Base-by-base conservation (phyloP, 2,888 invertebrate species). In the Cryptosula pallasiana region DNA sequence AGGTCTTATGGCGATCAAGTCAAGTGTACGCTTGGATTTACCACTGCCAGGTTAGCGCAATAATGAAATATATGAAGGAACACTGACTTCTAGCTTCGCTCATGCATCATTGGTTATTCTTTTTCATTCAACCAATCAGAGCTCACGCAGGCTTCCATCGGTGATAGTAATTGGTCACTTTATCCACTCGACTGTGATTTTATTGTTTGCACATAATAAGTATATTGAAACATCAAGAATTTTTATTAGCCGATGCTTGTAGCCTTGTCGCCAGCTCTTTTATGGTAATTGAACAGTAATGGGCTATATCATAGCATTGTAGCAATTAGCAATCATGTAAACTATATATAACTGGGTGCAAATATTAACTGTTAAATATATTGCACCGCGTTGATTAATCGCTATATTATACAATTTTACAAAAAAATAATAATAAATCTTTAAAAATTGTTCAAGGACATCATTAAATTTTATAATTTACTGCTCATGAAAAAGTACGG, bases 41-140 rank as follows among this genome's bases (percentile, higher is more conserved):
- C 63, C 63, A 63, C 63, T 27, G 27, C 63, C n/a, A 63, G n/a
- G 32, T n/a, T 16, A 27, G 20, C 63, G 32, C 13, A 63, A 27
- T 32, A 32, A 63, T 27, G 63, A 34, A 63, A 63, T 63, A 32
- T 13, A 63, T 63, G 29, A 29, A 63, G 9, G 27, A 63, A 63
- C 32, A 32, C 20, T 63, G 27, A 34, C 63, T 63, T 63, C 34
- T 63, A 16, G 34, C 32, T 63, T 27, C 5, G 45, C 32, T 63
- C 27, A 63, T 63, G 63, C 63, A 63, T 63, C 63, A 63, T 63
- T 63, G 63, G 63, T 34, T 63, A 63, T 27, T 27, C 20, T 16
- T 29, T 25, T 25, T 25, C n/a, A n/a, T 9, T 63, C 32, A 25
- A n/a, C 63, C 63, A 63, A 63, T 63, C 32, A 34, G 32, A 32